Evolutionary conservation across 2,797 vertebrate genomes (phyloP), one percentile per base, ranked within the genome.

Genomic region (Chromis chromis): DNA sequence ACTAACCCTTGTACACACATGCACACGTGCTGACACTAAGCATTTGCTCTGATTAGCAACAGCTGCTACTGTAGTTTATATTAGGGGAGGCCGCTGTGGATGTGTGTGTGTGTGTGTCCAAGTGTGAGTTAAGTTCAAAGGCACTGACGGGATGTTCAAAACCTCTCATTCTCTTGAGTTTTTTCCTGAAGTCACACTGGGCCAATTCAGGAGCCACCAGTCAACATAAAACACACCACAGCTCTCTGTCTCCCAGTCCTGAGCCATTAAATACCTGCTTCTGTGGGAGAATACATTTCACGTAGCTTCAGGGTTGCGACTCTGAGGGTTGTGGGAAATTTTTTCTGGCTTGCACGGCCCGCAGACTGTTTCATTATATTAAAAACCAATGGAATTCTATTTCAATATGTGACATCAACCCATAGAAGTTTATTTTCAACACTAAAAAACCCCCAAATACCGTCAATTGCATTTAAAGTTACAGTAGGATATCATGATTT

Each of bases 31-130:
- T 89, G 83, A 89, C 82, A 86, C 85, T 31, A 68, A 83, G 57
- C 70, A 70, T 84, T 90, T 85, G 83, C 57, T 61, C 82, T 93
- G 92, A 95, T 95, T 92, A 93, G 86, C 76, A 92, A 87, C 94
- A 95, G 93, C 92, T 94, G 94, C 83, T 82, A 58, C 81, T 88
- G 89, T 74, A 81, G 89, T 93, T 89, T 89, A 83, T 82, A 78
- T 57, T 81, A 65, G 70, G 17, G 68, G 52, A 78, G 77, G 80
- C 83, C 71, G 64, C 77, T 74, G 69, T 71, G 77, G 19, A 1
- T 76, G 58, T 58, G 42, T 63, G 64, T 78, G 71, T 63, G 40
- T 74, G 62, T 64, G 76, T 69, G 78, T 54, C 46, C 56, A 49
- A 31, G 70, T 74, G 60, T 60, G 74, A 68, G 70, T 74, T 67